Evolutionary conservation across 2,797 vertebrate genomes (phyloP).

Genomic region (Poecilia wingei): DNA sequence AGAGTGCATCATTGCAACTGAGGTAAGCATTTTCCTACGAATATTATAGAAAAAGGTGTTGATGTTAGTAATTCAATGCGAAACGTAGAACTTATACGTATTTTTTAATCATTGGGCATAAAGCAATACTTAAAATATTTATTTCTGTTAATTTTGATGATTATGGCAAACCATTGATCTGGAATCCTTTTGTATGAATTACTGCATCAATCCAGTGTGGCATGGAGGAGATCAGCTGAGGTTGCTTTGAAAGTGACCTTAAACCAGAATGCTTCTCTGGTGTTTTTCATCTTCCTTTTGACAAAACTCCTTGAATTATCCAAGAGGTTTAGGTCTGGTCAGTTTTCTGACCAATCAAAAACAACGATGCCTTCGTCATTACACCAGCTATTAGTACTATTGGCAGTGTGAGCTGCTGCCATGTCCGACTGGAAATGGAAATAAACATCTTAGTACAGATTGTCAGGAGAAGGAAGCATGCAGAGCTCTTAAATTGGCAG

Average conservation of each 20-base stretch:
- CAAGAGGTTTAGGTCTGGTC: not conserved
- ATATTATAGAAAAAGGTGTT: not conserved
- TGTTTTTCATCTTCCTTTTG: not conserved
- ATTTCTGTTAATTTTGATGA: not conserved
- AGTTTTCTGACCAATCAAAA: not conserved
- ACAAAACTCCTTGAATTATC: not conserved
- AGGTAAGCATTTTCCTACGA: slow-evolving; percentile 82
- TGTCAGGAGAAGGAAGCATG: not conserved
- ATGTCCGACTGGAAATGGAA: not conserved
- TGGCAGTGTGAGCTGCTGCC: not conserved
- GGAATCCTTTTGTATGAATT: not conserved
- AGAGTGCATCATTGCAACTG: slow-evolving; percentile 98
- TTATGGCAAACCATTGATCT: not conserved
- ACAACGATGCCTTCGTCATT: not conserved
- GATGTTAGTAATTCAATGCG: not conserved
- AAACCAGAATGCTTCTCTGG: not conserved
- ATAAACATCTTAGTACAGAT: not conserved
- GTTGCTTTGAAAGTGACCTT: not conserved
- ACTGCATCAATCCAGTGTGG: not conserved
- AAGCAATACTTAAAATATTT: not conserved
- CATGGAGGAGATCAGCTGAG: not conserved
- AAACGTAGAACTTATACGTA: not conserved
- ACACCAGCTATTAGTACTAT: not conserved
- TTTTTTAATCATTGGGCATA: not conserved
- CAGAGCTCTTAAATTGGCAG: not conserved